Evolutionary conservation across 1,140 invertebrate genomes (phyloP).

Genomic region (Diorhabda elongata): DNA sequence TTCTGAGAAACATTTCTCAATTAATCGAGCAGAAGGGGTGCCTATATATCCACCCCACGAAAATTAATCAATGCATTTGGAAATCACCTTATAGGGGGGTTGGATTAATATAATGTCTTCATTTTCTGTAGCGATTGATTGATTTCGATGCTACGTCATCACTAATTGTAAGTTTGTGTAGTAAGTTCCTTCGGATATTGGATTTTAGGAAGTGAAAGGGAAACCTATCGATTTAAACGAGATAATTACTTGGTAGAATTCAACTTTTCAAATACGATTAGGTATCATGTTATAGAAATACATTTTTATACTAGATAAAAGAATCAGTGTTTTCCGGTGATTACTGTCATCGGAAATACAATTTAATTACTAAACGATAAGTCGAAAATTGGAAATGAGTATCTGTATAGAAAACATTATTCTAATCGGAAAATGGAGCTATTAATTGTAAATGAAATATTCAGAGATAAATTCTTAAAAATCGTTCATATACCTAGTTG

Average conservation of each 20-base stretch:
- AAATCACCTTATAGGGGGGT: conserved; percentile 20
- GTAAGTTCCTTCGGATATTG: conserved; percentile 14
- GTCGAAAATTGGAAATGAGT: too few relatives aligned
- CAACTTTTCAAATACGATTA: too few relatives aligned
- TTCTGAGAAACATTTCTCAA: conserved; percentile 15
- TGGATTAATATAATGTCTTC: conserved; percentile 29
- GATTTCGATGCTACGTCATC: conserved; percentile 22
- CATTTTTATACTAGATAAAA: too few relatives aligned
- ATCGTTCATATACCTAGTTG: too few relatives aligned
- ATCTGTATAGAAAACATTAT: too few relatives aligned
- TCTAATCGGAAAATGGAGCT: too few relatives aligned
- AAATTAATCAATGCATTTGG: conserved; percentile 28
- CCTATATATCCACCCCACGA: conserved; percentile 14
- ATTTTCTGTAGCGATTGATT: conserved; percentile 31
- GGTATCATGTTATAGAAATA: too few relatives aligned
- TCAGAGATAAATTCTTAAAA: too few relatives aligned
- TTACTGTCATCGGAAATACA: too few relatives aligned
- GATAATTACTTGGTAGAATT: not conserved
- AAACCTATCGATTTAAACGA: conserved; percentile 8
- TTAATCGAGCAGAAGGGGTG: conserved; percentile 17
- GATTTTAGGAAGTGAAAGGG: conserved; percentile 15
- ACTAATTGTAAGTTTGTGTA: conserved; percentile 11
- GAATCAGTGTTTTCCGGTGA: too few relatives aligned
- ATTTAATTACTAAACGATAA: too few relatives aligned
- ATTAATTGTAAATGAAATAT: too few relatives aligned